Evolutionary conservation across 1,140 invertebrate genomes (phyloP), one percentile per base, ranked within the genome.

Genomic region (Eumeta japonica): DNA sequence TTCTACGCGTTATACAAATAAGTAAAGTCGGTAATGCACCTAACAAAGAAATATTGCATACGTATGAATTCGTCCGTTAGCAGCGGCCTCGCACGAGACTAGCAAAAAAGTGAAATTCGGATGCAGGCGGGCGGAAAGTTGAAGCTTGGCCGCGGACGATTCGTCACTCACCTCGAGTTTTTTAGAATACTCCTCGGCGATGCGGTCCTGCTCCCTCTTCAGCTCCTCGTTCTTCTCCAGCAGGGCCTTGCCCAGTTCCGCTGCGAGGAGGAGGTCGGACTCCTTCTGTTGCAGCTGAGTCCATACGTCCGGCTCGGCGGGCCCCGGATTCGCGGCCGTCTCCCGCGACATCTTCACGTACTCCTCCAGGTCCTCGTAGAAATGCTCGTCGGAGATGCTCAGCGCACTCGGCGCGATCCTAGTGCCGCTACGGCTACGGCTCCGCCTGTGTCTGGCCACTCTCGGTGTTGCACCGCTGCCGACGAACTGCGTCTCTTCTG

Each of bases 221-320:
- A 97, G 76, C 57, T 97, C 90, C 58, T 95, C 89, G 63, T 97
- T 98, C 58, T 92, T 91, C 52, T 97, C 93, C 35, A 98, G 76
- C 30, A 98, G 74, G 0, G 93, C 94, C 68, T 97, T 97, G 13
- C 94, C 94, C 18, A 98, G 76, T 67, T 97, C 93, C 1, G 94
- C 94, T 1, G 94, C 94, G 33, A 97, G 75, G 14, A 94, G 83
- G 9, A 97, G 81, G 62, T 97, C 94, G 43, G 88, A 86, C 55
- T 97, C 94, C 62, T 96, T 94, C 71, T 94, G 89, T 48, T 89
- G 89, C 13, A 98, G 74, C 58, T 93, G 84, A 11, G 83, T 83
- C 79, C 85, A 85, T 0, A 94, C 79, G 63, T 93, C 90, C 31
- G 82, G 81, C 19, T 78, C 77, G 50, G 13, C 37, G 61, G 45